Conservation (phyloP, 2,113 vertebrate genomes). For the Dromas ardeola region DNA sequence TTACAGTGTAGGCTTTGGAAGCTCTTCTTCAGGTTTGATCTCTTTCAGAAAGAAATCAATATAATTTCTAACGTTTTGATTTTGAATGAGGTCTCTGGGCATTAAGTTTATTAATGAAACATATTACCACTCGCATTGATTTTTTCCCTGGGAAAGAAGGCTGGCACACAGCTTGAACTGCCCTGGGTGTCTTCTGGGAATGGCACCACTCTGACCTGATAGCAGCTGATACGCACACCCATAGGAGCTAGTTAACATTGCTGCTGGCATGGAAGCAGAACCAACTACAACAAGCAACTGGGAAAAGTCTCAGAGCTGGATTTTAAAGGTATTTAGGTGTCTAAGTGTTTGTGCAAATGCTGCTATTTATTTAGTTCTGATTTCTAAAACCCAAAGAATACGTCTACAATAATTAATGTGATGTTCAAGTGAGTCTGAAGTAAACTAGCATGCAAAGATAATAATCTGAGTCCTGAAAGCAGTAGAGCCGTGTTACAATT, state of each 20-base stretch:
- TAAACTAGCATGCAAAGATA: neutral
- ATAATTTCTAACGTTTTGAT: neutral
- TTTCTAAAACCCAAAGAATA: neutral
- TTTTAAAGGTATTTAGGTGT: neutral
- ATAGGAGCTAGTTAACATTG: neutral
- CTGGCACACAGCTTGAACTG: neutral
- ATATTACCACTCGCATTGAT: neutral
- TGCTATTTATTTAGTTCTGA: neutral
- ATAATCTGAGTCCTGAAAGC: neutral
- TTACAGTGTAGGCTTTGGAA: neutral
- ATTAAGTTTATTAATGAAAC: neutral
- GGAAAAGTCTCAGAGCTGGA: neutral
- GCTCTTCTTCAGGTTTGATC: neutral
- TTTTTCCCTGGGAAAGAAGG: neutral
- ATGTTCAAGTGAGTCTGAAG: neutral
- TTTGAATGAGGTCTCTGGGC: neutral
- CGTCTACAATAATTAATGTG: neutral
- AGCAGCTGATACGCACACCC: neutral
- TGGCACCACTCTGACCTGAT: neutral
- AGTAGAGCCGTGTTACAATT: neutral
- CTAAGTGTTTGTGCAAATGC: neutral
- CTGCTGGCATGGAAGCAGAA: neutral
- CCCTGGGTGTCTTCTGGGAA: neutral
- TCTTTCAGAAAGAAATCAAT: neutral
- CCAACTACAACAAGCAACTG: neutral